phyloP scores from a whole-genome alignment of 2,113 vertebrate genomes.

The Campylomormyrus tamandua region DNA sequence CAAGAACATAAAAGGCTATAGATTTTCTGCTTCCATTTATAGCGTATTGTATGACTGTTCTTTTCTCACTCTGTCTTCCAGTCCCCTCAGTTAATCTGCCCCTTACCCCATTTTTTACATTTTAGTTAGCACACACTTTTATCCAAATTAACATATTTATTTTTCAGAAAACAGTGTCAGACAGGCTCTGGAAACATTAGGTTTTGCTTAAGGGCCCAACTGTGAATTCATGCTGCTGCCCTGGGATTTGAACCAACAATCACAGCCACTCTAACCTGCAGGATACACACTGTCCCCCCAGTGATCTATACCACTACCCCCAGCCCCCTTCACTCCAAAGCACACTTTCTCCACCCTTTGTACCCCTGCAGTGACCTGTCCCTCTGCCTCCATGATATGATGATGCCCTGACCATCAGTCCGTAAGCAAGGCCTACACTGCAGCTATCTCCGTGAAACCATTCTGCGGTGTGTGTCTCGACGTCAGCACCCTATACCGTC shows the following conservation, averaged over 20 bases:
- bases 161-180: neutral
- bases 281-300: neutral
- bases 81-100: neutral
- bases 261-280: neutral
- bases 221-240: neutral
- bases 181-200: neutral
- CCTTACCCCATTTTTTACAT: neutral
- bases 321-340: neutral
- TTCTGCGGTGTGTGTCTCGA: neutral
- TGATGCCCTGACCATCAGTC: no score
- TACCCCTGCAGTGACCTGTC: neutral
- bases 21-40: neutral
- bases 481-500: neutral
- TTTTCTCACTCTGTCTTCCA: neutral
- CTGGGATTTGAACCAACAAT: neutral
- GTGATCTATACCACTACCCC: neutral
- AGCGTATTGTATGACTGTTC: neutral
- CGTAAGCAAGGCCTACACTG: neutral
- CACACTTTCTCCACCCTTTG: neutral
- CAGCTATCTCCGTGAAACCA: neutral
- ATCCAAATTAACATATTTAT: neutral
- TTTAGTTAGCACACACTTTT: neutral
- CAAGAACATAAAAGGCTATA: neutral
- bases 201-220: neutral
- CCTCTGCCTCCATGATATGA: neutral